phyloP scores from a whole-genome alignment of 2,797 vertebrate genomes.

The Poeciliopsis presidionis region DNA sequence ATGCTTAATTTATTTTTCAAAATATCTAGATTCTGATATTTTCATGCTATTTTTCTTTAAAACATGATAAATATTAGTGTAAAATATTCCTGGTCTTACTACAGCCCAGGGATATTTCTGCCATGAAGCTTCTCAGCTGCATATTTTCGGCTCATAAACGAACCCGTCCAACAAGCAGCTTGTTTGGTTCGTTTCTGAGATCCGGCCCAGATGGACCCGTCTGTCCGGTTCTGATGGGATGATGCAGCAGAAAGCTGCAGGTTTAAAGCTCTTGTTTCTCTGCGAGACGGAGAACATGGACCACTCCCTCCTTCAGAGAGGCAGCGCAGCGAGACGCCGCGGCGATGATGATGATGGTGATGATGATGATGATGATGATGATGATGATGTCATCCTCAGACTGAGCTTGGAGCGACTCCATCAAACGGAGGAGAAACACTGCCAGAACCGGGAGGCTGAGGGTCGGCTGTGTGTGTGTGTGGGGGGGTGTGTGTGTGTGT shows the following conservation, averaged over 20 bases:
- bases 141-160: background rate
- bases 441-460: conserved; percentile 3
- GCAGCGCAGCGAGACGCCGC: background rate
- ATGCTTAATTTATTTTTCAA: background rate
- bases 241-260: background rate
- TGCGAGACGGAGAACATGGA: background rate
- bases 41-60: background rate
- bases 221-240: background rate
- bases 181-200: background rate
- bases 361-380: conserved; percentile 36
- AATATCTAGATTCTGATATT: background rate
- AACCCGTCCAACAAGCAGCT: background rate
- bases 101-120: background rate
- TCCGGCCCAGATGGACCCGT: background rate
- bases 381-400: conserved; percentile 53
- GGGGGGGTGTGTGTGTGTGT: background rate
- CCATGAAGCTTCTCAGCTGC: background rate
- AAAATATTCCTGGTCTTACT: too few species aligned
- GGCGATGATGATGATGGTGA: conserved; percentile 4
- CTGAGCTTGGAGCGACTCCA: conserved; percentile 34
- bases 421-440: conserved; percentile 14
- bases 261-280: background rate
- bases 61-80: background rate
- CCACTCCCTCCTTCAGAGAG: conserved; percentile 11
- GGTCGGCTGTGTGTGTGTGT: background rate